Conservation (phyloP, 2,888 invertebrate genomes). For the Eupithecia abbreviata region DNA sequence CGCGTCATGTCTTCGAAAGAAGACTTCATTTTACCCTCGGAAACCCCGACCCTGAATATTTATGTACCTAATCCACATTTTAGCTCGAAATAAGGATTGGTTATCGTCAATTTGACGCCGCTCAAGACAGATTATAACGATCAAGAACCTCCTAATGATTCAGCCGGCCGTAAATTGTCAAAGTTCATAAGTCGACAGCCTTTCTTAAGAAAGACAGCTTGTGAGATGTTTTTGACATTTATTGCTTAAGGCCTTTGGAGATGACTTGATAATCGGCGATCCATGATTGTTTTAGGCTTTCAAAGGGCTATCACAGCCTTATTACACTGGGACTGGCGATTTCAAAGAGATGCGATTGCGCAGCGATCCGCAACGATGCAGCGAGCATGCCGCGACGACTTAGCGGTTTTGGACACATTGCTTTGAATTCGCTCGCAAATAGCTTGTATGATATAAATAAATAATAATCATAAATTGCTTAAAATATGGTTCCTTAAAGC, state of each 20-base stretch:
- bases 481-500: background rate
- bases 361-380: too few relatives aligned
- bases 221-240: slow-evolving; percentile 11
- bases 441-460: too few relatives aligned
- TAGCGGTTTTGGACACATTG: too few relatives aligned
- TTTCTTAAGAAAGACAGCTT: background rate
- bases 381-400: too few relatives aligned
- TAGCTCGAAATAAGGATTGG: slow-evolving; percentile 55
- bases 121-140: slow-evolving; percentile 26
- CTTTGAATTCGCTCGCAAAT: too few relatives aligned
- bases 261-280: background rate
- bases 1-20: slow-evolving; percentile 50
- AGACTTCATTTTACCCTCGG: slow-evolving; percentile 60
- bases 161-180: slow-evolving; percentile 27
- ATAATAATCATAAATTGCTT: background rate
- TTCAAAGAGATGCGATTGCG: too few relatives aligned
- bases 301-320: too few relatives aligned
- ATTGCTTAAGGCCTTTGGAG: background rate
- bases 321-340: too few relatives aligned
- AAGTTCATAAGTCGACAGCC: slow-evolving; percentile 30
- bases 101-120: slow-evolving; percentile 56
- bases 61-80: slow-evolving; percentile 46
- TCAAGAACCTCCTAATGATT: slow-evolving; percentile 29
- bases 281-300: background rate
- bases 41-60: slow-evolving; percentile 66